Conservation (phyloP, 1,140 invertebrate species). For the Sipha flava region DNA sequence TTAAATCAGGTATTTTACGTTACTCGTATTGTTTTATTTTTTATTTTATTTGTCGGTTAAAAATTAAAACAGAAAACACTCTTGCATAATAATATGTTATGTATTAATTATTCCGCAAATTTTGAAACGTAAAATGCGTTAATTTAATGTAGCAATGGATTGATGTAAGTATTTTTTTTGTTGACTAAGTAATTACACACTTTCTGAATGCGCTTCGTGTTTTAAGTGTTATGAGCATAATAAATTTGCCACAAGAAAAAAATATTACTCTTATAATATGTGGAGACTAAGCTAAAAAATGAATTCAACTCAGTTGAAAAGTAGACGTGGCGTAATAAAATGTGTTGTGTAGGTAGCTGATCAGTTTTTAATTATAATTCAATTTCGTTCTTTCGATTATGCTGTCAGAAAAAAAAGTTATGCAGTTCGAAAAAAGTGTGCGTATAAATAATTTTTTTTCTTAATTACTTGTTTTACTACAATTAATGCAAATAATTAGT, state of each 20-base stretch:
- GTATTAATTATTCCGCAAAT: not conserved
- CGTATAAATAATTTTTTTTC: not conserved
- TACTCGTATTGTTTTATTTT: too few relatives aligned
- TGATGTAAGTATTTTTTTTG: not conserved
- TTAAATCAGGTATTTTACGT: too few relatives aligned
- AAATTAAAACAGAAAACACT: too few relatives aligned
- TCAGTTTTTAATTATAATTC: slow-evolving; percentile 2
- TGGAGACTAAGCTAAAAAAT: not conserved
- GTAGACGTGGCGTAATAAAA: not conserved
- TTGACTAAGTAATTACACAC: not conserved
- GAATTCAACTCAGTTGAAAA: not conserved
- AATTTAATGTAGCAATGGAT: not conserved
- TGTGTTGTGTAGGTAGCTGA: not conserved
- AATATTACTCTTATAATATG: not conserved
- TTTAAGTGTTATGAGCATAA: not conserved
- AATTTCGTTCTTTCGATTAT: not conserved
- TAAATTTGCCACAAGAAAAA: not conserved
- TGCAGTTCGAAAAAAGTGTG: not conserved
- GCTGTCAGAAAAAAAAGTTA: not conserved
- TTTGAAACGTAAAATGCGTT: not conserved
- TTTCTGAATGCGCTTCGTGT: not conserved
- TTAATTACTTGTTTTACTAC: not conserved
- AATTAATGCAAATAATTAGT: not conserved
- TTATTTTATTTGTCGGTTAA: too few relatives aligned
- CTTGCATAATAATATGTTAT: too few relatives aligned